Evolutionary conservation across 2,797 vertebrate species (phyloP), one percentile per base, ranked within the genome.

Genomic region (Halcyon leucocephala): DNA sequence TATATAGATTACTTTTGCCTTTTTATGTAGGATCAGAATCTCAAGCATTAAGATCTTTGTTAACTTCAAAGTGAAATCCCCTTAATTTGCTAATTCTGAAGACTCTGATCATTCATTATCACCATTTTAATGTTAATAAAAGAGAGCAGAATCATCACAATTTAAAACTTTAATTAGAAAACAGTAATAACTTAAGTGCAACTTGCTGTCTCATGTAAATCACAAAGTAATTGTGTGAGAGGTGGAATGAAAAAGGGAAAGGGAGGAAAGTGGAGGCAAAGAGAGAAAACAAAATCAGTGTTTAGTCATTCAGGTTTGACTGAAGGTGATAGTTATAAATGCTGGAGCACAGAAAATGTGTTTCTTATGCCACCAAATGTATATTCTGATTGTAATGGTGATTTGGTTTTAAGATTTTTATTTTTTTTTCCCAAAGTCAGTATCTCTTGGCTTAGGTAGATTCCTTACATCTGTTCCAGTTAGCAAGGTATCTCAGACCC

Each of bases 111-210:
- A 26, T 54, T 87, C 42, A 28, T 89, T 55, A 74, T 49, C 8
- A 66, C 5, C 9, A 11, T 61, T 83, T 60, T 41, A 52, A 62
- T 73, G 14, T 35, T 35, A 81, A 60, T 41, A 73, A 91, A 80
- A 1, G 5, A 55, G 19, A 77, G 16, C 2, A 60, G 4, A 52
- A 67, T 52, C 4, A 22, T 65, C 31, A 65, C 2, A 62, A 65
- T 86, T 61, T 86, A 62, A 86, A 91, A 54, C 3, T 52, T 80
- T 71, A 78, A 39, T 85, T 78, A 54, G 16, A 49, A 91, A 80
- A 37, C 16, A 25, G 10, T 26, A 61, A 44, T 33, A 73, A 79
- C 1, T n/a, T 15, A 46, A 62, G 7, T 46, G 14, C 33, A 64
- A 48, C 16, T 89, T 82, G 37, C 37, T 37, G 6, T 64, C 31